Conservation (phyloP, 2,888 invertebrate genomes). For the Frankliniella intonsa region DNA sequence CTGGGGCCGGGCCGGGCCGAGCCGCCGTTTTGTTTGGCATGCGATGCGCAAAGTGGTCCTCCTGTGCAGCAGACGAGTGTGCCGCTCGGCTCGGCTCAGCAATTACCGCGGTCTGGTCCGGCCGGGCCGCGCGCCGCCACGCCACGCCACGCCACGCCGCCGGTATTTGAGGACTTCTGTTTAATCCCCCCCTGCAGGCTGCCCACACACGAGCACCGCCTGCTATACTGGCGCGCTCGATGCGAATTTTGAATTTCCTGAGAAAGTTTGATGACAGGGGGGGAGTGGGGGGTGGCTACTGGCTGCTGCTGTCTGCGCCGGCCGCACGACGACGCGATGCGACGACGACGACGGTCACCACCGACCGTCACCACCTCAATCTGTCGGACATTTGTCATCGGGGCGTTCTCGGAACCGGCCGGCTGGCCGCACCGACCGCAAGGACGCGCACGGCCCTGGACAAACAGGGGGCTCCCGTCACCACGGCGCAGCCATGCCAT, state of each 20-base stretch:
- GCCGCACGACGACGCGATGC: too few species aligned
- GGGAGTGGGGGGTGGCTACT: not conserved
- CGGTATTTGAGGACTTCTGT: not conserved
- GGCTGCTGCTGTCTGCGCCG: too few species aligned
- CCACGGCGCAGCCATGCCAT: not conserved
- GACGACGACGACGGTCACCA: too few species aligned
- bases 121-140: not conserved
- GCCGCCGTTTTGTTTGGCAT: too few species aligned
- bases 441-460: too few species aligned
- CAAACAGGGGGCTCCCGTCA: too few species aligned
- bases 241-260: not conserved
- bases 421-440: not conserved
- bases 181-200: not conserved
- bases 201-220: too few species aligned
- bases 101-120: not conserved
- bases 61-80: too few species aligned
- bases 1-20: too few species aligned
- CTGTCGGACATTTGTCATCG: not conserved
- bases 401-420: not conserved
- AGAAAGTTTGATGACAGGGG: not conserved
- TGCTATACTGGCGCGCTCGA: not conserved
- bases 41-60: too few species aligned
- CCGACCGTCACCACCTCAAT: not conserved
- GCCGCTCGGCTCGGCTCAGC: not conserved
- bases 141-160: not conserved